These are phyloP conservation scores for Philotrypesis tridentata DNA, from an alignment of 1,140 invertebrate species.

Conservation along the genomic window DNA sequence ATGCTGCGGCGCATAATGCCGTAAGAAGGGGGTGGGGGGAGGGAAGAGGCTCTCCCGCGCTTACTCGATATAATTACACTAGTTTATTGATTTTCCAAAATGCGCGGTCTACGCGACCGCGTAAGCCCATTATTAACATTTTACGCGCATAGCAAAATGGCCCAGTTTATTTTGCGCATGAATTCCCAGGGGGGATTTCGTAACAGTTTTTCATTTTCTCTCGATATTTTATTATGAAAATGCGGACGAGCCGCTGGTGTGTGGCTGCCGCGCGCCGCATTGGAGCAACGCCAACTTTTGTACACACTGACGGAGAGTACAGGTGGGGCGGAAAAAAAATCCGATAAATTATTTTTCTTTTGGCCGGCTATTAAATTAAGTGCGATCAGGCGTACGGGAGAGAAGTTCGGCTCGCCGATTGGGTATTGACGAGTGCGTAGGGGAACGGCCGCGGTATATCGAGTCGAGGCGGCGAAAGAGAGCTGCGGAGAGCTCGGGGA, in stretches of 20 bases:
- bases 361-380: not conserved
- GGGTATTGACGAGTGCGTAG: too few species aligned
- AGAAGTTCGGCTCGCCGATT: too few species aligned
- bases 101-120: too few species aligned
- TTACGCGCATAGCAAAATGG: too few species aligned
- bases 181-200: not conserved
- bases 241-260: not conserved
- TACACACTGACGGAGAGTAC: constrained; percentile 39
- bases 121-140: too few species aligned
- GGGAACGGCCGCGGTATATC: too few species aligned
- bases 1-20: not conserved
- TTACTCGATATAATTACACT: too few species aligned
- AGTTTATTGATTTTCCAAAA: too few species aligned
- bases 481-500: not conserved
- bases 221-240: constrained; percentile 9
- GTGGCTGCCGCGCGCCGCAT: not conserved
- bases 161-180: not conserved
- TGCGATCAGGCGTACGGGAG: not conserved
- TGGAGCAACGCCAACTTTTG: constrained; percentile 27
- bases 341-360: not conserved
- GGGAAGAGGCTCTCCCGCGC: too few species aligned
- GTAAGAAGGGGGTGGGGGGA: too few species aligned
- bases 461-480: not conserved
- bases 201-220: not conserved
- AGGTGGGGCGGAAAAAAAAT: constrained; percentile 20